Base-by-base conservation (phyloP, 1,140 invertebrate genomes). In the Leptinotarsa lineolata region DNA sequence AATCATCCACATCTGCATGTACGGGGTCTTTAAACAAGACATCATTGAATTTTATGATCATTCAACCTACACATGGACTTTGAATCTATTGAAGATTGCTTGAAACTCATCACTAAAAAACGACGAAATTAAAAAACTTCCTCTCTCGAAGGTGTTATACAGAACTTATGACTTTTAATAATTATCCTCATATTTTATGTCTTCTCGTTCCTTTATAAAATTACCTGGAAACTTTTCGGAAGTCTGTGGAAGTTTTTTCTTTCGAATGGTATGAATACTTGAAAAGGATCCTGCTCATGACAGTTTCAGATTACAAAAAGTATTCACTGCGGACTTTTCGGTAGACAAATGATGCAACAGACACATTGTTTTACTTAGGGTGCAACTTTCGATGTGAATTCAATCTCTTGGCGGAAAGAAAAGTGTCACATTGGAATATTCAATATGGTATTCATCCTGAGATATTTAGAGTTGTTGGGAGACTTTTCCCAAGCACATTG, bases 141-240 rank as follows among this genome's bases (percentile, higher is more conserved):
- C 48, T 16, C 3, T 54, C 48, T 54, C 48, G 15, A 54, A 54
- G 48, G 48, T 54, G 48, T 54, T 18, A 15, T 54, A 54, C 48
- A 54, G n/a, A 54, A 54, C 48, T 54, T 54, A 16, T 54, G 48
- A 54, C 48, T 54, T 54, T 54, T 54, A 54, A 54, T 54, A 54
- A 54, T 54, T 54, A 12, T 13, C 15, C 15, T 13, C 4, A 54
- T 54, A 54, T 16, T 54, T 54, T 18, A 54, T 54, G 48, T 54
- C 48, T 54, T 18, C 48, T 54, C 48, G 15, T 54, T 18, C 16
- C 16, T 54, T 54, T 18, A 54, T 54, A 13, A n/a, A 54, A 54
- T 54, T 54, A 54, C n/a, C 48, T 54, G 48, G 6, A 54, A 54
- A 18, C 30, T 39, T 54, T 54, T 54, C 48, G 48, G n/a, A 54